Base-by-base conservation (phyloP, 64 coral and sea anemone species). In the Dendronephthya gigantea region DNA sequence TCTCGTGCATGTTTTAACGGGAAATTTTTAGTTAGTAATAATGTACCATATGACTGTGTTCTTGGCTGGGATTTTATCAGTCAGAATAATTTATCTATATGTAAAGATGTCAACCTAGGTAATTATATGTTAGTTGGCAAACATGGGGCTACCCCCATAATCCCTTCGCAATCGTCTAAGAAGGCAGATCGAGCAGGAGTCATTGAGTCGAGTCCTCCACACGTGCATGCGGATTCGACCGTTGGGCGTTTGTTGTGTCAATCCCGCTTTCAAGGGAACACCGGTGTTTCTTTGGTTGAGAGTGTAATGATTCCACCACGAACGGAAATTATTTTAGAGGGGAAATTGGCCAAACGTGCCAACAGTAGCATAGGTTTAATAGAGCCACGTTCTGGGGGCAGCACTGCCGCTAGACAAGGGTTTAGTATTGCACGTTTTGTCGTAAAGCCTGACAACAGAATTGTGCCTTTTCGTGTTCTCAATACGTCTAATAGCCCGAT, bases 401-500 rank as follows among this genome's bases (percentile, higher is more conserved):
- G 81, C 51, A 39, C 22, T 39, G 39, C 81, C n/a, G 81, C 41
- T 23, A 48, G 27, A 83, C 51, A 58, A 14, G 84, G 66, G 23
- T 36, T 86, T 66, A 65, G 50, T 86, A 48, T 49, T 31, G 68
- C 85, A 33, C 68, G 47, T 69, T 43, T 29, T 12, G 37, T 87
- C 32, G 85, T 75, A 65, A 87, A 43, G 19, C 59, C 58, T 65
- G 37, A 70, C 29, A 45, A 38, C 41, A 87, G 85, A 47, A 29
- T 41, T 72, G 85, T 74, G 33, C 36, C 66, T 33, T 41, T 87
- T 30, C 59, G 85, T 41, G 33, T 87, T 72, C 43, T 49, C 27
- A 87, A 75, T 76, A 35, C 66, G 31, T 87, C 85, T 48, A 47
- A 76, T 40, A 52, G 40, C 34, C 83, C 83, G 40, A 41, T 84